Base-by-base conservation (phyloP, 2,888 invertebrate species). In the Microchrysa polita region DNA sequence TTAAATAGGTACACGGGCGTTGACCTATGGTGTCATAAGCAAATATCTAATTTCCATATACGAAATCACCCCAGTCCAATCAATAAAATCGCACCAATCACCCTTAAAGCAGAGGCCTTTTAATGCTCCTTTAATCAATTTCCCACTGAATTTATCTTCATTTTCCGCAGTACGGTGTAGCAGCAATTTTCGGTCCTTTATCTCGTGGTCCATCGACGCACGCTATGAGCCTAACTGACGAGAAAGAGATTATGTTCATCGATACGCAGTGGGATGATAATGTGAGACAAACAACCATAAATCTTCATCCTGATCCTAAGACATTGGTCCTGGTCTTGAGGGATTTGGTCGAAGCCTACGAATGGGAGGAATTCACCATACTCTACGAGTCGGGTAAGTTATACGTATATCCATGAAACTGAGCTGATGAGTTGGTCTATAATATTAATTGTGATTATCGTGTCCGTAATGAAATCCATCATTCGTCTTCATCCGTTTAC, bases 281-380 rank as follows among this genome's bases (percentile, higher is more conserved):
- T 72, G 86, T 86, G 80, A 87, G 88, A 42, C 87, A 86, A 52
- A 80, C 82, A 22, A 76, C 78, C 10, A 84, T 93, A 71, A 95
- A 94, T 83, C 84, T 96, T 73, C 91, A 91, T 84, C 95, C 95
- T 0, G 88, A 90, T 79, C 88, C 90, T 1, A 82, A 85, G 44
- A 85, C 87, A 9, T 83, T 91, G 14, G 87, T 90, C 0, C 78
- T 90, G 86, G 89, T 90, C 7, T 89, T 91, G 77, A 86, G 89
- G 59, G 90, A 92, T 77, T 86, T 95, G 27, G 89, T 95, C 10
- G 84, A 87, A 74, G 87, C 88, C 53, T 93, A 91, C 86, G 88
- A 90, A 61, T 97, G 97, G 97, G 89, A 89, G 69, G 88, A 90
- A 48, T 95, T 95, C 80, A 93, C 94, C n/a, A 89, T 97, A 78